Conservation (phyloP, 1,140 invertebrate species). For the Temnothorax longispinosus region DNA sequence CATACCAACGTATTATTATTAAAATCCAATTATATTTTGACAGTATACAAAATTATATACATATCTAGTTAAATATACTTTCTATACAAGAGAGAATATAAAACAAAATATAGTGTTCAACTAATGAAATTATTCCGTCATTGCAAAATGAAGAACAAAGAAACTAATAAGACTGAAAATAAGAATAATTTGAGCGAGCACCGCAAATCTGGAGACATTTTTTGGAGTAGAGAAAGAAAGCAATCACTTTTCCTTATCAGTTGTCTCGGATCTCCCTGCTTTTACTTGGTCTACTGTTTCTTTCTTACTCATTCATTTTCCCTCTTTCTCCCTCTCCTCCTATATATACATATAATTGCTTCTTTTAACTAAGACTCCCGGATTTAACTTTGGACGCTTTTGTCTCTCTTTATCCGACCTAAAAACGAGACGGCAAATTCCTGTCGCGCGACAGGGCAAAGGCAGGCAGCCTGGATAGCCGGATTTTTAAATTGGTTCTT, state of each 20-base stretch:
- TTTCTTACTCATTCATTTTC: not conserved
- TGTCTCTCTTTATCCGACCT: conserved; percentile 37
- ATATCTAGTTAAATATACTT: not conserved
- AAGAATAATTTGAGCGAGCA: not conserved
- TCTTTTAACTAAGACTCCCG: conserved; percentile 83
- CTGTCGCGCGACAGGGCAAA: not conserved
- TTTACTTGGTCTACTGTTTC: conserved; percentile 73
- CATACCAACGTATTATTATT: not conserved
- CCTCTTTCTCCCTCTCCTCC: not conserved
- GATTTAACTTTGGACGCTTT: conserved; percentile 78
- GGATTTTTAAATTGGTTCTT: conserved; percentile 84
- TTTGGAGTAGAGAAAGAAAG: conserved; percentile 33
- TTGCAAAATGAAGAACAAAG: conserved; percentile 52
- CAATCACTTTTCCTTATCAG: conserved; percentile 81
- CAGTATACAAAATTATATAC: not conserved
- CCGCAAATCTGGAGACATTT: not conserved
- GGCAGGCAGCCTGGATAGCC: conserved; percentile 41
- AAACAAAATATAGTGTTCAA: not conserved
- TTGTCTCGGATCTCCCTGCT: conserved; percentile 75
- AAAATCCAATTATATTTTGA: not conserved
- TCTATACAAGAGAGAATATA: too few relatives aligned
- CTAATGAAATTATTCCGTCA: too few relatives aligned
- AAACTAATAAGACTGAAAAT: conserved; percentile 12
- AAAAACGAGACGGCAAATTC: conserved; percentile 2
- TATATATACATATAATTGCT: conserved; percentile 78